phyloP scores from a whole-genome alignment of 2,113 vertebrate species.

The Atractosteus spatula region DNA sequence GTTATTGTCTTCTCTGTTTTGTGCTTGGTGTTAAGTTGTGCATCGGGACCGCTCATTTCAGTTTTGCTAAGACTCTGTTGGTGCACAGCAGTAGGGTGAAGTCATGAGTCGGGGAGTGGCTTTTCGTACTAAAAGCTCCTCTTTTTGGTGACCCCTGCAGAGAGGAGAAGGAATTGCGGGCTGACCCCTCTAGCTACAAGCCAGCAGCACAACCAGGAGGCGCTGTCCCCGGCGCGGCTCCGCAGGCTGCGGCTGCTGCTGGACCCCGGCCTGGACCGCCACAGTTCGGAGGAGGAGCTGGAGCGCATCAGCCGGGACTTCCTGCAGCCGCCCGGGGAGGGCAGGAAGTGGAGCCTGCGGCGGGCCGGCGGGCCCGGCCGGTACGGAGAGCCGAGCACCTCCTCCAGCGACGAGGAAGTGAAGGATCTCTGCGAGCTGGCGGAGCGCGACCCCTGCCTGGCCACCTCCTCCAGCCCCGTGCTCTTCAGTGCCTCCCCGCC shows the following conservation, averaged over 20 bases:
- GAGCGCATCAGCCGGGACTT: conserved; percentile 78
- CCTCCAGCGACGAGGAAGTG: conserved; percentile 88
- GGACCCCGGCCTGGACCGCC: conserved; percentile 77
- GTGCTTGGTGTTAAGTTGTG: too few species aligned
- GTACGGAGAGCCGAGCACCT: conserved; percentile 68
- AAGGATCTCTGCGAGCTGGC: conserved; percentile 71
- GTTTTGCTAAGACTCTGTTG: too few species aligned
- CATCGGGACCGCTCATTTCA: too few species aligned
- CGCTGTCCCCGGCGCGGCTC: conserved; percentile 68
- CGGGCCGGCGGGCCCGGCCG: conserved; percentile 59
- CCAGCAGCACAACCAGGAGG: conserved; percentile 83
- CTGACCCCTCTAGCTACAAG: conserved; percentile 81
- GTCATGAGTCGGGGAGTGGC: neutral
- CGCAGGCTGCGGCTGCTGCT: conserved; percentile 72
- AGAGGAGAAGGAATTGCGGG: conserved; percentile 76
- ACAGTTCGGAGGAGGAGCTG: conserved; percentile 87
- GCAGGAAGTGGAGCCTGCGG: conserved; percentile 73
- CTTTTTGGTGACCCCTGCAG: conserved; percentile 47
- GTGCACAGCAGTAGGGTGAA: neutral
- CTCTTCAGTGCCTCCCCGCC: conserved; percentile 87
- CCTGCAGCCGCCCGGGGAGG: conserved; percentile 47
- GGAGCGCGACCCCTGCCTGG: conserved; percentile 47
- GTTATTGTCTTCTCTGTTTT: too few species aligned
- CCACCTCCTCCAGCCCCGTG: conserved; percentile 71
- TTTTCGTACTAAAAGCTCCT: neutral